Base-by-base conservation (phyloP, 2,797 vertebrate species). In the Manis javanica region DNA sequence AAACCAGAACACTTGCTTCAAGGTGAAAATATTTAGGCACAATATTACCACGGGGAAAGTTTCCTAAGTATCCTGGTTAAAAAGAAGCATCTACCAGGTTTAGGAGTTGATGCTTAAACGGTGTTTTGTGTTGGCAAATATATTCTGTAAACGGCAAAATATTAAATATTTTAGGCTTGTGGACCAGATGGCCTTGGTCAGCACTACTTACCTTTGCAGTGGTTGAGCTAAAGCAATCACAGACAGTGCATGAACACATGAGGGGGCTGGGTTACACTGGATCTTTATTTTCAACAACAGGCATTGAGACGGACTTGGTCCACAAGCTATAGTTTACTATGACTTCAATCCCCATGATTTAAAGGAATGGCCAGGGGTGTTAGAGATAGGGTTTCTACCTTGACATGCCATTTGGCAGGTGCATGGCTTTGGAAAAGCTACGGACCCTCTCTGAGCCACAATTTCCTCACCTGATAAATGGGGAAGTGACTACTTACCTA, bases 11-110 rank as follows among this genome's bases (percentile, higher is more conserved):
- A 61, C 91, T 97, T 93, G n/a, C 83, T 96, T 97, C 93, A 96
- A 95, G 94, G 95, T 96, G 94, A 97, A 96, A 95, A 92, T 94
- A 94, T 94, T 95, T 93, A 97, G 91, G 84, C 64, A 91, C 92
- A 95, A 94, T 92, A 94, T 95, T 83, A 57, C 94, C 71, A 92
- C 0, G 6, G 94, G 86, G 93, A 94, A 91, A 89, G 82, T 94
- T 96, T 91, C 94, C 96, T 97, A 83, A 94, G 74, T 53, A n/a
- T 88, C 85, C 49, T 95, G 92, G 72, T 94, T 78, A 88, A 74
- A 85, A 94, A 69, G 72, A 85, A 92, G 61, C 21, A 4, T 49
- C 21, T 90, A 51, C 85, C 94, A 92, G 26, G 39, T 55, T 87
- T 68, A 74, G 63, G 92, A 51, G 88, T 90, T 90, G 88, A 42